Percentiles rank a stretch among this genome's conserved stretches.
Conservation (phyloP, 2,888 invertebrate genomes). For the Ornithoptera alexandrae region DNA sequence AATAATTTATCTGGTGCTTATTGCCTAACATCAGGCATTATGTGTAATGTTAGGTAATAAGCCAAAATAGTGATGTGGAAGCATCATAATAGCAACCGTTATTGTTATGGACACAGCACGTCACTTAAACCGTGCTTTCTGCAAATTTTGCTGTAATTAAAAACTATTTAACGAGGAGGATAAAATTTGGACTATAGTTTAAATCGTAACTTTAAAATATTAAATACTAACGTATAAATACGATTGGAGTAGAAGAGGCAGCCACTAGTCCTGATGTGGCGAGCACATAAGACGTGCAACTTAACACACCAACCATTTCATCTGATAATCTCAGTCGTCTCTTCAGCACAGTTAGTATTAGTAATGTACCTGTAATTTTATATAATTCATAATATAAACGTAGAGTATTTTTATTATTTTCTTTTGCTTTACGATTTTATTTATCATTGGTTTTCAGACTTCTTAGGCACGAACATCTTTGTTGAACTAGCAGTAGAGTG, state of each 20-base stretch:
- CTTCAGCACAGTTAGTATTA: conserved; percentile 68
- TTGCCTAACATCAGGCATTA: too few species aligned
- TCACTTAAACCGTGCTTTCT: not conserved
- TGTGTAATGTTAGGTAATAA: too few species aligned
- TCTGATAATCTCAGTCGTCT: conserved; percentile 58
- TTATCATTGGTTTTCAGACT: too few species aligned
- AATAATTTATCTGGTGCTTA: too few species aligned
- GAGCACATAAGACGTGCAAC: conserved; percentile 61
- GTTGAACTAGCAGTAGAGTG: too few species aligned
- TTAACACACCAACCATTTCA: conserved; percentile 65
- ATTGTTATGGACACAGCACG: too few species aligned
- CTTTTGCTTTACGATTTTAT: too few species aligned
- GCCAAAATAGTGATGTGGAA: too few species aligned
- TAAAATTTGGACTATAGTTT: not conserved
- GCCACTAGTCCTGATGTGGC: conserved; percentile 62
- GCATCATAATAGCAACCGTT: too few species aligned
- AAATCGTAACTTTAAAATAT: not conserved
- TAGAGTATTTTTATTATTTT: not conserved
- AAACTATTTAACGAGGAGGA: not conserved
- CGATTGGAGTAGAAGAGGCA: conserved; percentile 52
- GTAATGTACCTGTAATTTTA: conserved; percentile 59
- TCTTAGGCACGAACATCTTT: too few species aligned
- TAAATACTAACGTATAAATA: conserved; percentile 57
- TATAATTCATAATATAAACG: not conserved
- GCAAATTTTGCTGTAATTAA: not conserved